These are phyloP conservation scores for Xerus rutilus DNA, from an alignment of 2,797 vertebrate genomes.

Conservation along the genomic window DNA sequence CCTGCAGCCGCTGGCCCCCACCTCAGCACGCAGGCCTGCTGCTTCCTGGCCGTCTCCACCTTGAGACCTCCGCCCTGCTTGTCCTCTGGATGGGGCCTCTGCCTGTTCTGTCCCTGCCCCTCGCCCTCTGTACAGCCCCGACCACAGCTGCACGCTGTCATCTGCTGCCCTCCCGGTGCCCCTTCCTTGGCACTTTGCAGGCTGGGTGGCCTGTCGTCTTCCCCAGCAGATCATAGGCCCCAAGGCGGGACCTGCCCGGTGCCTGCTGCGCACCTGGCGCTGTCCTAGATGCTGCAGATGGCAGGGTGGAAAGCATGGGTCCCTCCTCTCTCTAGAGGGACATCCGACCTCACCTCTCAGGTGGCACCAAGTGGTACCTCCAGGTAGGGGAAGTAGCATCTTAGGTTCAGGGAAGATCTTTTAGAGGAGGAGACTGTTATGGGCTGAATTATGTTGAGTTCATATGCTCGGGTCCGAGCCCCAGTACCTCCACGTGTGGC, in stretches of 20 bases:
- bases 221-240: neutral
- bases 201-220: neutral
- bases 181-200: no score
- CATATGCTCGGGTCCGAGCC: neutral
- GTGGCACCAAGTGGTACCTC: neutral
- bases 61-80: neutral
- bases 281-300: neutral
- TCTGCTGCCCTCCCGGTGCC: neutral
- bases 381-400: neutral
- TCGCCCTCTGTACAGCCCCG: neutral
- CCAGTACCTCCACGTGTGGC: neutral
- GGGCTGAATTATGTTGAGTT: neutral
- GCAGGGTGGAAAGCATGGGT: neutral
- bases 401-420: neutral
- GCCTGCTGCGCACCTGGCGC: neutral
- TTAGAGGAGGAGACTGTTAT: neutral
- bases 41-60: neutral
- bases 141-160: neutral
- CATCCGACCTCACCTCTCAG: neutral
- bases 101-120: neutral
- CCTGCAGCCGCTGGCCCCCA: neutral
- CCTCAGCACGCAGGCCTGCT: fast-evolving
- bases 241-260: neutral
- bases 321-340: neutral
- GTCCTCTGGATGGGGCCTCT: neutral